Percentiles rank a stretch among this genome's conserved stretches.
Evolutionary conservation across 2,888 invertebrate genomes (phyloP).

Genomic region (Erebia epiphron): DNA sequence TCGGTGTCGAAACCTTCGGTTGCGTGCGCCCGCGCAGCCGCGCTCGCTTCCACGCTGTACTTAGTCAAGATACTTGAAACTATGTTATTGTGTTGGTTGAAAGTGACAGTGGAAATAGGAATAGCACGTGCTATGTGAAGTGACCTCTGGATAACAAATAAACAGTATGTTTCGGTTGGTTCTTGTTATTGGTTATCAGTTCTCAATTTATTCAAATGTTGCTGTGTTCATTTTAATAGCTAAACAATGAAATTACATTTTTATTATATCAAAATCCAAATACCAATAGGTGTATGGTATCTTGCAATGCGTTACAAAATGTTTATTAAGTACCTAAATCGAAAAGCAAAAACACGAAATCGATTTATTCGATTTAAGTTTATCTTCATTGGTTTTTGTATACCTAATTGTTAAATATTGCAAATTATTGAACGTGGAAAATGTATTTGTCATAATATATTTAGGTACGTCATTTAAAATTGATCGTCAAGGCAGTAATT

Average conservation of each 20-base stretch:
- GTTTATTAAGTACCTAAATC: neutral
- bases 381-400: too few relatives aligned
- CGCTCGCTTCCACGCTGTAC: constrained; percentile 58
- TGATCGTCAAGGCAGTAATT: neutral
- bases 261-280: too few relatives aligned
- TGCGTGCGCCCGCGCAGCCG: constrained; percentile 63
- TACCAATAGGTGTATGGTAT: neutral
- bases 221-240: neutral
- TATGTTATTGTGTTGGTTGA: constrained; percentile 56
- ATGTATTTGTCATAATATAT: neutral
- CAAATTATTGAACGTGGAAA: neutral
- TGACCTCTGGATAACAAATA: constrained; percentile 49
- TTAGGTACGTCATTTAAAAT: neutral
- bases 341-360: neutral
- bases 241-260: neutral
- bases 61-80: constrained; percentile 56
- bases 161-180: constrained; percentile 49
- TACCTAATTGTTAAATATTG: neutral
- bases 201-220: neutral
- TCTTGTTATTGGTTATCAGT: constrained; percentile 11
- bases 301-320: constrained; percentile 1
- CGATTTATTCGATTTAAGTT: neutral
- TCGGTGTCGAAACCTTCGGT: constrained; percentile 71
- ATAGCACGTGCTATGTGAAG: constrained; percentile 53
- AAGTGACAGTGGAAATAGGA: constrained; percentile 71